phyloP scores from a whole-genome alignment of 2,797 vertebrate species.

The Mus spretus region DNA sequence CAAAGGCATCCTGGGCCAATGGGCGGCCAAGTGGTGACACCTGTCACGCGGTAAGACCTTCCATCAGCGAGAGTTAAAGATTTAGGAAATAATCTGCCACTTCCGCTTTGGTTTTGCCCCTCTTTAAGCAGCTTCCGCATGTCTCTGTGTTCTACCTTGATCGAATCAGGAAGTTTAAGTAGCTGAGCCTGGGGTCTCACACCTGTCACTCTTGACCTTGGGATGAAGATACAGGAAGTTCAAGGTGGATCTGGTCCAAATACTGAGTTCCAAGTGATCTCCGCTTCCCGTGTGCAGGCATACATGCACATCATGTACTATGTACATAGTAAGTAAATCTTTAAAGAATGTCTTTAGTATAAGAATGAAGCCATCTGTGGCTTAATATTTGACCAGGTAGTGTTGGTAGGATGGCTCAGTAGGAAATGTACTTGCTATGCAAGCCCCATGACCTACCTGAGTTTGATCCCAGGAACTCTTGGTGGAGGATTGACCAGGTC shows the following conservation, averaged over 20 bases:
- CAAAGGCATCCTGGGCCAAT: background rate
- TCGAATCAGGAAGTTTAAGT: background rate
- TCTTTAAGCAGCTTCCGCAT: conserved; percentile 16
- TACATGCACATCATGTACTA: background rate
- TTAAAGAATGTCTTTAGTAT: background rate
- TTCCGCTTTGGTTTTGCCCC: background rate
- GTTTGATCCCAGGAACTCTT: background rate
- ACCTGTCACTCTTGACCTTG: background rate
- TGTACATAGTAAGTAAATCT: background rate
- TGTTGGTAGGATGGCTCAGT: too few species aligned
- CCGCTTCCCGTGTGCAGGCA: background rate
- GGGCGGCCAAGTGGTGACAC: background rate
- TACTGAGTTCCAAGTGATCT: background rate
- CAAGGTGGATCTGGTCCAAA: background rate
- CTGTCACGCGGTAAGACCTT: background rate
- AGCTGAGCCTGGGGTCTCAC: background rate
- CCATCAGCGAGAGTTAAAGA: background rate
- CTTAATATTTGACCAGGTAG: conserved; percentile 8
- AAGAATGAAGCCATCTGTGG: background rate
- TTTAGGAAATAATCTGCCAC: background rate
- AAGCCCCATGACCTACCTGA: background rate
- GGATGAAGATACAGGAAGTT: background rate
- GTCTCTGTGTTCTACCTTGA: conserved; percentile 38
- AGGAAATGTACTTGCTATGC: background rate
- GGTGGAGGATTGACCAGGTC: background rate